Evolutionary conservation across 2,797 vertebrate species (phyloP).

Genomic region (Helostoma temminkii): DNA sequence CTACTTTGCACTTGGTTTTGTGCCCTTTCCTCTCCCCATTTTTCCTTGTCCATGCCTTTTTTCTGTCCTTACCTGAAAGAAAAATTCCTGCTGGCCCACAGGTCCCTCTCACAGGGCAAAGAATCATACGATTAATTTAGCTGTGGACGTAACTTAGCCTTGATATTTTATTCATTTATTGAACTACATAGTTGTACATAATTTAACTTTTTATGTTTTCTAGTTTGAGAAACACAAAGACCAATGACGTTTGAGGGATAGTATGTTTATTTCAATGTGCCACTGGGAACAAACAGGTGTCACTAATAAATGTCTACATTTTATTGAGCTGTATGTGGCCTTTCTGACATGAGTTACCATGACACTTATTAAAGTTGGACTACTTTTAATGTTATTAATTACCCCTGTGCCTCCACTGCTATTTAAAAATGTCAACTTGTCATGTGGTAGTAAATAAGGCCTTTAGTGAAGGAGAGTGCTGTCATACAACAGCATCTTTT

Average conservation of each 20-base stretch:
- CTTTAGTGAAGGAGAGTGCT: no score
- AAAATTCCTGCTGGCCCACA: background rate
- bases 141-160: no score
- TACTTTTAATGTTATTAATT: background rate
- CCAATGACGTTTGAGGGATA: background rate
- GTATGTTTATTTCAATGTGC: no score
- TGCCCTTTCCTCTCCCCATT: constrained; percentile 3
- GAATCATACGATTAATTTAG: no score
- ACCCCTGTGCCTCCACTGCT: background rate
- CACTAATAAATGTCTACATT: background rate
- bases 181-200: no score
- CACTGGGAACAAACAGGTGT: background rate
- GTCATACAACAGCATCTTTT: no score
- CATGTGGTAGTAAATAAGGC: background rate
- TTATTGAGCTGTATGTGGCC: background rate
- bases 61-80: constrained; percentile 1
- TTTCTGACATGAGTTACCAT: background rate
- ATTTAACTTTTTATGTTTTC: no score
- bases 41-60: background rate
- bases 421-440: background rate
- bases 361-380: no score
- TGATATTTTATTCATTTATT: background rate
- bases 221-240: background rate
- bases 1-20: constrained; percentile 1
- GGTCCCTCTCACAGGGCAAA: background rate